Conservation (phyloP, 2,797 vertebrate species). For the Chrosomus eos region DNA sequence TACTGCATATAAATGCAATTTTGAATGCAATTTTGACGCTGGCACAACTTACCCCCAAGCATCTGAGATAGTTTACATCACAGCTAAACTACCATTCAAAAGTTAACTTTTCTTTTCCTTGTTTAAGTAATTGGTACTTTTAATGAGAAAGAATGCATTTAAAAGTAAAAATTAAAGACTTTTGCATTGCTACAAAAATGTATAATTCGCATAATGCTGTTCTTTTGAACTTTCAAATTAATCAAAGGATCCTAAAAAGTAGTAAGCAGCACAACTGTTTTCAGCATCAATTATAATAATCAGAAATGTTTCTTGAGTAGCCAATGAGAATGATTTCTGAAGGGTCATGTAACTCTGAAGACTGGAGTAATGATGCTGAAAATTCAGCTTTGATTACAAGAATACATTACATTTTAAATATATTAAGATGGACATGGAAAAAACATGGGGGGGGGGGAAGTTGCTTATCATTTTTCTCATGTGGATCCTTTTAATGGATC, state of each 20-base stretch:
- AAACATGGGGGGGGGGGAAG: background rate
- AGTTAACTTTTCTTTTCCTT: background rate
- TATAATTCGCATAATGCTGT: background rate
- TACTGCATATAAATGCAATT: background rate
- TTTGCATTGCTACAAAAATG: background rate
- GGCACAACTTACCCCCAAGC: background rate
- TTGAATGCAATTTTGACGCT: background rate
- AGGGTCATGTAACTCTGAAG: background rate
- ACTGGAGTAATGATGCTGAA: background rate
- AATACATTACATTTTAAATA: background rate
- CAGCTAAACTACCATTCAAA: background rate
- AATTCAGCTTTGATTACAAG: background rate
- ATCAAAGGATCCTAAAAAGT: background rate
- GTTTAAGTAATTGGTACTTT: background rate
- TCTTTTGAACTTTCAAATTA: background rate
- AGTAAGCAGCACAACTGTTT: background rate
- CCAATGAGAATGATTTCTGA: background rate
- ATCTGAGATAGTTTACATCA: background rate
- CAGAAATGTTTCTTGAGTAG: background rate
- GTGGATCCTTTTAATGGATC: background rate
- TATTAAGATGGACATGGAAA: background rate
- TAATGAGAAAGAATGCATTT: background rate
- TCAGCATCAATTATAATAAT: background rate
- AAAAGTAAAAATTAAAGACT: background rate
- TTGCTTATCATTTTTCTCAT: background rate